phyloP scores from a whole-genome alignment of 2,797 vertebrate species.

The Rhabdophis nuchalis region DNA sequence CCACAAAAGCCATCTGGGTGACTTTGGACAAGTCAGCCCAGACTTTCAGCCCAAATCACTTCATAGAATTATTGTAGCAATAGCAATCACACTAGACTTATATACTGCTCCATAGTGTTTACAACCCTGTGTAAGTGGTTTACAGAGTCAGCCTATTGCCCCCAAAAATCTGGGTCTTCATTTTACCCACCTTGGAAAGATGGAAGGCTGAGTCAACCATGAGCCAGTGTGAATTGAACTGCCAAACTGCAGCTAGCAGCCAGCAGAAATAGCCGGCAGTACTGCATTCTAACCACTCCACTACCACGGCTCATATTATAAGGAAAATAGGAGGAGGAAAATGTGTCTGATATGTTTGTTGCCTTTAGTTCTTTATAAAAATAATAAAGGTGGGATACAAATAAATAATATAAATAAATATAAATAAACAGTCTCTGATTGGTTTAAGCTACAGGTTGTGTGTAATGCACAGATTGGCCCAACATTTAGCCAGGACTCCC shows the following conservation, averaged over 20 bases:
- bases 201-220: too few species aligned
- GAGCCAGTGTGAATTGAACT: too few species aligned
- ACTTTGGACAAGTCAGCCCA: background rate
- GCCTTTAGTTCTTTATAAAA: background rate
- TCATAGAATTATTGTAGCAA: background rate
- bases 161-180: too few species aligned
- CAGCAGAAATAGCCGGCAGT: too few species aligned
- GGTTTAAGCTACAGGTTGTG: background rate
- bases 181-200: too few species aligned
- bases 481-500: background rate
- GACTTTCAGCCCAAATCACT: background rate
- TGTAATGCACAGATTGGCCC: background rate
- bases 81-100: too few species aligned
- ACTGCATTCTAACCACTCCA: too few species aligned
- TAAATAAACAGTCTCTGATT: background rate
- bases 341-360: background rate
- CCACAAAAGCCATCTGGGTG: background rate
- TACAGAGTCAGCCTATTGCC: too few species aligned
- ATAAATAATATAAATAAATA: background rate
- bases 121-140: too few species aligned
- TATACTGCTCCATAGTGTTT: too few species aligned
- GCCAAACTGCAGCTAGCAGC: too few species aligned
- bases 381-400: background rate
- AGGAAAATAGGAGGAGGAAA: background rate
- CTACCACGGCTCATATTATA: background rate